A percentile compares a stretch with the other conserved stretches of the same genome.
phyloP scores from a whole-genome alignment of 2,113 vertebrate species.

The Pterophyllum scalare region DNA sequence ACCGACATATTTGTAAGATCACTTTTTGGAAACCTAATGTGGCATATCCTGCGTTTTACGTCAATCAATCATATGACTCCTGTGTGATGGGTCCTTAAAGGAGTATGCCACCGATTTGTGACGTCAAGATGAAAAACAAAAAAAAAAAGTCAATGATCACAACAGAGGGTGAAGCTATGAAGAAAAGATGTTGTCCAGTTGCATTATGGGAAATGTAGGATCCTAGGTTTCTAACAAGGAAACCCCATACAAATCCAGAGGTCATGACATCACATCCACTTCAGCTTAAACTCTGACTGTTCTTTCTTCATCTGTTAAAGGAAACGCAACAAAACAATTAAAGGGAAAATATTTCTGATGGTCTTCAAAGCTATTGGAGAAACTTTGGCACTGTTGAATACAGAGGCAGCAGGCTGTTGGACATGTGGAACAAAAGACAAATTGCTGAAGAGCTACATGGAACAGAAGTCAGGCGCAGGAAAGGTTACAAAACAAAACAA shows the following conservation, averaged over 20 bases:
- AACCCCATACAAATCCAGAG: not conserved
- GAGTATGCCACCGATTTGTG: not conserved
- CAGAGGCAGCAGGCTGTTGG: not conserved
- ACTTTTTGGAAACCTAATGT: not conserved
- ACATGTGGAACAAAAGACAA: not conserved
- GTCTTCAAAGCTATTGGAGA: not conserved
- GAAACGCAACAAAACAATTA: not conserved
- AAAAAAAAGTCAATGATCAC: not conserved
- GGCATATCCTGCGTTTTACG: not conserved
- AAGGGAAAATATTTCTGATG: not conserved
- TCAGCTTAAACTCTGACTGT: not conserved
- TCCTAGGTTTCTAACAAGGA: not conserved
- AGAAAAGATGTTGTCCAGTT: not conserved
- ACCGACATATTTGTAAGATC: not conserved
- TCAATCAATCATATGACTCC: not conserved
- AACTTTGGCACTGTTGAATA: not conserved
- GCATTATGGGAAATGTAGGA: constrained; percentile 1
- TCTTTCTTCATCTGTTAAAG: not conserved
- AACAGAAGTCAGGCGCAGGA: not conserved
- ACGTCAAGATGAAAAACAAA: not conserved
- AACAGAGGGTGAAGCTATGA: not conserved
- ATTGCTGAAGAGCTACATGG: not conserved
- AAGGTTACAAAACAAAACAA: not conserved
- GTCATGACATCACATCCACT: too few relatives aligned
- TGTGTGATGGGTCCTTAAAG: not conserved